Conservation (phyloP, 1,140 invertebrate species). For the Caenorhabditis latens region DNA sequence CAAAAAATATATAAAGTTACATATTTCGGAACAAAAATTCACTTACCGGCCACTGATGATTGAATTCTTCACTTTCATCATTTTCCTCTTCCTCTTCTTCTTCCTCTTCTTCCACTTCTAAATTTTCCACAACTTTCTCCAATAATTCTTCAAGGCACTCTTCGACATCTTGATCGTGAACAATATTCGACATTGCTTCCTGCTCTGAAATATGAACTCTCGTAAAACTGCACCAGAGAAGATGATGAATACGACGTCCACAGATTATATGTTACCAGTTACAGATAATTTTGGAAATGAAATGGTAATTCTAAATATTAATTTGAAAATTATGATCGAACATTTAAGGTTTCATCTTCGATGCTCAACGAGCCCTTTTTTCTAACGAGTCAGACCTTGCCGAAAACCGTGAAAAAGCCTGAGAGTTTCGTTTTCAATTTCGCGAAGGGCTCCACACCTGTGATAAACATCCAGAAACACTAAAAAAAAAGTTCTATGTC, state of each 20-base stretch:
- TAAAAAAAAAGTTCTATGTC: neutral
- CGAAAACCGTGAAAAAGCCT: no score
- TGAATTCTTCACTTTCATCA: neutral
- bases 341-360: neutral
- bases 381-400: neutral
- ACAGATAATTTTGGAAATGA: no score
- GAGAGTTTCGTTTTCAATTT: neutral
- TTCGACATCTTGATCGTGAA: neutral
- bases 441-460: neutral
- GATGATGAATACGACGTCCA: no score
- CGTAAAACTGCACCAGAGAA: no score
- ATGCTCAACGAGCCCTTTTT: neutral
- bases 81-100: neutral
- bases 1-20: neutral
- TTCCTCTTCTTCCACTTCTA: neutral
- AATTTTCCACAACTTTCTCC: neutral
- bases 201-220: no score
- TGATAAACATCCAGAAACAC: neutral
- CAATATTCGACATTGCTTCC: neutral
- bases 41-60: no score
- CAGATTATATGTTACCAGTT: no score
- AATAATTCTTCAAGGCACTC: neutral
- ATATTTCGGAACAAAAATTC: no score
- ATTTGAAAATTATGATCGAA: neutral
- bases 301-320: no score